Base-by-base conservation (phyloP, 2,113 vertebrate genomes). In the Amphiprion ocellaris region DNA sequence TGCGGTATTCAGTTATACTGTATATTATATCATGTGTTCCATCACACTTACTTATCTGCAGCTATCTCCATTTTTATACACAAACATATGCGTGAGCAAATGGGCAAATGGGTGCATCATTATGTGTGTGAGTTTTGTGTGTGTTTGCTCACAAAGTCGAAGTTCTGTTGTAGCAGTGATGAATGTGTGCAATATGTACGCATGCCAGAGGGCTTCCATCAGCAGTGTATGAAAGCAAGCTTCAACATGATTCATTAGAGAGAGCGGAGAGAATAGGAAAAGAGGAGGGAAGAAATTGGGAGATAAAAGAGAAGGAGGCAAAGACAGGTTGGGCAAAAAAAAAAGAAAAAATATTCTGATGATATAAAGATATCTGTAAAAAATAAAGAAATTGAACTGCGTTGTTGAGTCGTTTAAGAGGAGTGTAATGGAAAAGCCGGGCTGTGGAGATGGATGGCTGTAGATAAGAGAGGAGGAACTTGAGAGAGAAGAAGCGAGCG, bases 131-230 rank as follows among this genome's bases (percentile, higher is more conserved):
- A 70, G 47, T 72, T 52, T 78, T 74, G 49, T n/a, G 69, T 66
- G 66, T 55, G 41, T 86, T 81, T 81, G 83, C 81, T 87, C 80
- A 72, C 82, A 81, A 76, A 82, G 65, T 79, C 62, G 53, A 92
- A 83, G 79, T 84, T 89, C 65, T 85, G 74, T 80, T 87, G 85
- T 46, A 85, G 87, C 90, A 69, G 83, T 94, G 93, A 95, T 94
- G 85, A 94, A 95, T 95, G 92, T 81, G 89, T 87, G 93, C 92
- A 94, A 94, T 94, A 95, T 94, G 91, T 92, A 86, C 74, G 75
- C 69, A 79, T 84, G 93, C 93, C 91, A 93, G 90, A 91, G 93
- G 92, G 92, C 74, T 88, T 90, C 91, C 89, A 90, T 93, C 92
- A 94, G 85, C 81, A 82, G 79, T 84, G 84, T 91, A 90, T 91